Conservation (phyloP, 23 tunicate genomes). For the Oikopleura vanhoeffeni region DNA sequence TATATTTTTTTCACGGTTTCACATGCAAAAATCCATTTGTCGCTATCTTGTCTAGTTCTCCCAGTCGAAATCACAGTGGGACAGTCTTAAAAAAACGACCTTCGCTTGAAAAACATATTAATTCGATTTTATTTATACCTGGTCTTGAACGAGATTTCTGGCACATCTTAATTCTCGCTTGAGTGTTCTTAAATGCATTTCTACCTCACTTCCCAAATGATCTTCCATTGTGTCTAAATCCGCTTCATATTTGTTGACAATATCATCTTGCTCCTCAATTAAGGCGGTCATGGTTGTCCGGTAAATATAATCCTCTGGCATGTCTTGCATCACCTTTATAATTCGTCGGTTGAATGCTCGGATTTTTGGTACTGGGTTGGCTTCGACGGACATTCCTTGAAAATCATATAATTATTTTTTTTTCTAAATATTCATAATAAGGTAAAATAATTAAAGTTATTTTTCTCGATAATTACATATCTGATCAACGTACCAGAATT, state of each 20-base stretch:
- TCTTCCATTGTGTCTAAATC: background rate
- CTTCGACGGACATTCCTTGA: background rate
- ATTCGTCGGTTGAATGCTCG: background rate
- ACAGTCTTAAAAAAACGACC: too few relatives aligned
- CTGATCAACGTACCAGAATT: too few relatives aligned
- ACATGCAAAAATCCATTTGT: too few relatives aligned
- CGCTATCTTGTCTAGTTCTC: too few relatives aligned
- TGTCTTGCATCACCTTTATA: background rate
- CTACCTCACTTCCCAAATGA: background rate
- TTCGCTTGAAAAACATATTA: too few relatives aligned
- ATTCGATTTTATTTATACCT: too few relatives aligned
- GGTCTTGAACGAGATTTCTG: background rate
- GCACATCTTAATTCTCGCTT: conserved; percentile 6
- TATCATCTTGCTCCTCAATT: background rate
- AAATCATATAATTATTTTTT: too few relatives aligned
- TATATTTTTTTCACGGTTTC: too few relatives aligned
- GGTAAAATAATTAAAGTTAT: too few relatives aligned
- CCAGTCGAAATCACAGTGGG: too few relatives aligned
- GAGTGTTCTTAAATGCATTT: background rate
- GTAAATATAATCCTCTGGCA: conserved; percentile 14
- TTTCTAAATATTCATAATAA: too few relatives aligned
- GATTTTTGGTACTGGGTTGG: background rate
- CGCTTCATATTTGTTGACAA: background rate
- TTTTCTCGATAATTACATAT: too few relatives aligned
- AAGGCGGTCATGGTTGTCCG: background rate